These are phyloP conservation scores for Notamacropus eugenii DNA, from an alignment of 2,797 vertebrate species.

Conservation along the genomic window DNA sequence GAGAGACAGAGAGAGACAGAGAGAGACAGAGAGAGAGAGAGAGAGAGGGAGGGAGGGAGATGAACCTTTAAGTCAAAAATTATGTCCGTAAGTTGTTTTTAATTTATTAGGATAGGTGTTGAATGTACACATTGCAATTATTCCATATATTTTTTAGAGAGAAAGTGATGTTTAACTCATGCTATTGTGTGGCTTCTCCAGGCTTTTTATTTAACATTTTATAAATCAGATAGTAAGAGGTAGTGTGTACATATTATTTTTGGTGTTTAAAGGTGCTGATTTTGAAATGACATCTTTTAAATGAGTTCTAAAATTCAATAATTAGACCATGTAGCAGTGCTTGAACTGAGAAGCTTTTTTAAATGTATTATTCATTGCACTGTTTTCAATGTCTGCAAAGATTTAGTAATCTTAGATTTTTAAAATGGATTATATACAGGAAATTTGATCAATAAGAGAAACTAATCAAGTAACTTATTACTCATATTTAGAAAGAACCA, in stretches of 20 bases:
- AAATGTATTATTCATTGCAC: slow-evolving; percentile 37
- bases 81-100: slow-evolving; percentile 10
- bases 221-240: slow-evolving; percentile 8
- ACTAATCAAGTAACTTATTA: neutral
- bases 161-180: slow-evolving; percentile 41
- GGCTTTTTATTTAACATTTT: slow-evolving; percentile 20
- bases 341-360: neutral
- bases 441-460: slow-evolving; percentile 42
- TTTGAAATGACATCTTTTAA: slow-evolving; percentile 26
- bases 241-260: neutral
- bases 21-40: too few relatives aligned
- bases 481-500: neutral
- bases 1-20: neutral
- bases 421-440: neutral
- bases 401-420: slow-evolving; percentile 12
- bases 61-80: slow-evolving; percentile 16
- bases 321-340: neutral
- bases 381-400: slow-evolving; percentile 9
- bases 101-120: slow-evolving; percentile 33
- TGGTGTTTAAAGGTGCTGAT: slow-evolving; percentile 12
- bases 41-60: neutral
- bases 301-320: slow-evolving; percentile 8
- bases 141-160: slow-evolving; percentile 17
- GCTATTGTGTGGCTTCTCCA: slow-evolving; percentile 19
- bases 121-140: neutral